Base-by-base conservation (phyloP, 2,888 invertebrate genomes). In the Villa cingulata region DNA sequence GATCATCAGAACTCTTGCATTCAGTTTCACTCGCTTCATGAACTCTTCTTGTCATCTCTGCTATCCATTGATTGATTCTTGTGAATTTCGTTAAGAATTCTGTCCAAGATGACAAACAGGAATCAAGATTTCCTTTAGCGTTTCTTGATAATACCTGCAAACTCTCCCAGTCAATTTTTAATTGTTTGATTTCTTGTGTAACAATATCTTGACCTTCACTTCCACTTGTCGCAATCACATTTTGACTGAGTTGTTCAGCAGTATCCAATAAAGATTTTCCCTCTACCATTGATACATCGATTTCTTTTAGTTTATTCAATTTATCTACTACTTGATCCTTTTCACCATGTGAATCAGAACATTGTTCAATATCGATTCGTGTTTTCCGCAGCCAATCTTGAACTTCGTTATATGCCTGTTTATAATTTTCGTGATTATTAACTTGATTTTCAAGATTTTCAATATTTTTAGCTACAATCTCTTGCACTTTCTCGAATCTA, bases 311-410 rank as follows among this genome's bases (percentile, higher is more conserved):
- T 58, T 80, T 84, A 43, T 78, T 77, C 29, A 87, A 77, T 62
- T 89, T 87, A 56, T 83, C 80, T 48, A 82, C 74, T 0, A 86
- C 81, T 46, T 78, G 77, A 43, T 82, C 80, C 56, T 85, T 83
- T 61, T 92, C 91, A 4, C 91, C 91, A 61, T 90, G 90, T 1
- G 87, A 83, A 63, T 91, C 89, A 4, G 86, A 81, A 55, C 84
- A 83, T 57, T 86, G 83, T 60, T 90, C 89, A 27, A 89, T 78
- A 55, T 86, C 83, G n/a, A 85, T 74, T 59, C 85, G 80, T 16
- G 81, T 78, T 58, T 81, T 81, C 27, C 86, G 75, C 20, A 94
- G 76, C 87, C 88, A 91, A 56, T 94, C 91, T 48, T 83, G 79
- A 48, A 87, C 83, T 57, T 81, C 83, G 58, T 85, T 84, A 57